Evolutionary conservation across 1,140 invertebrate species (phyloP).

Genomic region (Brachystomella parvula): DNA sequence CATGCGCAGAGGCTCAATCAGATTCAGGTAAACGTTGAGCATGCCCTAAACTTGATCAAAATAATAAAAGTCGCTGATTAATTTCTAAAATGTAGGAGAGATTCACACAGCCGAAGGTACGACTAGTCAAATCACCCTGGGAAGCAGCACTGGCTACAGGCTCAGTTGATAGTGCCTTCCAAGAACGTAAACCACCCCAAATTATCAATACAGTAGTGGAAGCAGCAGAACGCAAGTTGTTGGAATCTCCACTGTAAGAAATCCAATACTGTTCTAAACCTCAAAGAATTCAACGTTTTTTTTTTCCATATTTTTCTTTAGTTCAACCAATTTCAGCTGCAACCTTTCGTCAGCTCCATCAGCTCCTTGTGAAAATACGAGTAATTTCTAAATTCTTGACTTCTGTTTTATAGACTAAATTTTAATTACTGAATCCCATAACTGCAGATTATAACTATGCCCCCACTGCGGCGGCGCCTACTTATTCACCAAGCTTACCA

Average conservation of each 20-base stretch:
- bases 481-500: background rate
- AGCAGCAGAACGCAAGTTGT: conserved; percentile 36
- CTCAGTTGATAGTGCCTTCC: conserved; percentile 59
- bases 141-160: conserved; percentile 63
- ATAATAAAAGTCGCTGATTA: background rate
- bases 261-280: background rate
- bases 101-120: conserved; percentile 52
- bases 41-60: background rate
- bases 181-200: conserved; percentile 41
- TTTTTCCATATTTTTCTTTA: conserved; percentile 3
- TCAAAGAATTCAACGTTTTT: background rate
- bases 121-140: conserved; percentile 61
- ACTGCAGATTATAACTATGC: background rate
- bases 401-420: background rate
- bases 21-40: conserved; percentile 45
- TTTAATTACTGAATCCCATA: background rate
- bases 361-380: background rate
- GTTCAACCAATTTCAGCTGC: conserved; percentile 1
- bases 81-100: no score
- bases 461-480: background rate
- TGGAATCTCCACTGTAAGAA: conserved; percentile 28
- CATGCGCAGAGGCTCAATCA: conserved; percentile 50
- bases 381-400: background rate
- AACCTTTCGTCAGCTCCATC: conserved; percentile 2
- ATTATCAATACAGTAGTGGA: conserved; percentile 34